Evolutionary conservation across 2,888 invertebrate species (phyloP).

Genomic region (Nephrotoma flavescens): DNA sequence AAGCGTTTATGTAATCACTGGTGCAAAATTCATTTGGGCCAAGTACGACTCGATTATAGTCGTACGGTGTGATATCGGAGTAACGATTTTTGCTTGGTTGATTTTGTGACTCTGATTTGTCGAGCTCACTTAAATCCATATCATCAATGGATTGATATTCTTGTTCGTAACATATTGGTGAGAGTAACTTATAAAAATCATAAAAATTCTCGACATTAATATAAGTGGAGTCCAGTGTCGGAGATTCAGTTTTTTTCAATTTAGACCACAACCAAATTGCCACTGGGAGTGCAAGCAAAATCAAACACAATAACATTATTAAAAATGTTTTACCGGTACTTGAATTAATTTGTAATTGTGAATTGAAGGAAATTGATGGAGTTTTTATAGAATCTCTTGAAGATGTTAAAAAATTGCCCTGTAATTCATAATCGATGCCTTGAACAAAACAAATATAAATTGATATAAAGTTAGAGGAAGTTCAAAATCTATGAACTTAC

Average conservation of each 20-base stretch:
- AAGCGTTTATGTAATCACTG: conserved; percentile 62
- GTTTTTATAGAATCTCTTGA: not conserved
- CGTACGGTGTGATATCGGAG: conserved; percentile 32
- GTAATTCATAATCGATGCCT: not conserved
- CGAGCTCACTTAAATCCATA: not conserved
- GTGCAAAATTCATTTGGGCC: conserved; percentile 38
- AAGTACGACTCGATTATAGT: conserved; percentile 47
- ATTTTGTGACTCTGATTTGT: not conserved
- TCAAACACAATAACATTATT: not conserved
- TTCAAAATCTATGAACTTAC: not conserved
- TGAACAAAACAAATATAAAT: not conserved
- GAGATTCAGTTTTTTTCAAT: not conserved
- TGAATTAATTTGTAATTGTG: not conserved
- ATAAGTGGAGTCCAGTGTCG: not conserved
- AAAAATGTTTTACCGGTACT: not conserved
- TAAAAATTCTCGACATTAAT: not conserved
- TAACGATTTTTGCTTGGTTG: too few species aligned
- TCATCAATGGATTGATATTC: not conserved
- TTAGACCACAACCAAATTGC: not conserved
- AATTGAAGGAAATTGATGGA: not conserved
- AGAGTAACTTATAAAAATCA: not conserved
- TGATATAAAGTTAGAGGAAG: not conserved
- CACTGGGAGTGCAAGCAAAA: not conserved
- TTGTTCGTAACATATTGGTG: not conserved
- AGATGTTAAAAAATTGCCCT: not conserved